phyloP scores from a whole-genome alignment of 2,888 invertebrate species.

The Seira ritae region DNA sequence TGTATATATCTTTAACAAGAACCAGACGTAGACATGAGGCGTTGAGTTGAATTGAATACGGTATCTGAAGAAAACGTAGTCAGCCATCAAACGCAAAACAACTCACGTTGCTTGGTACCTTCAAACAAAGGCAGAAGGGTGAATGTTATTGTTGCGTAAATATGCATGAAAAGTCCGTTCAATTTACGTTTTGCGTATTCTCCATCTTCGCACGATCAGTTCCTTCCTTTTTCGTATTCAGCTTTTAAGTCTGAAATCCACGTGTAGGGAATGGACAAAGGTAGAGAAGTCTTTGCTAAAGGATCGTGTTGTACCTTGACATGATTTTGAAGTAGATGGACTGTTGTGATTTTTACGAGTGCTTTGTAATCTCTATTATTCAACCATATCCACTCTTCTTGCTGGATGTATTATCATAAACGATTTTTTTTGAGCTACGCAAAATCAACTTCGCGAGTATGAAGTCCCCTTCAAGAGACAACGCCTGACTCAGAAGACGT shows the following conservation, averaged over 20 bases:
- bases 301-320: constrained; percentile 56
- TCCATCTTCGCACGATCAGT: background rate
- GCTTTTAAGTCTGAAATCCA: constrained; percentile 24
- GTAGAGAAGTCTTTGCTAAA: constrained; percentile 26
- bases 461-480: background rate
- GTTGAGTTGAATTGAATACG: constrained; percentile 45
- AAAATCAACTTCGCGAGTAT: background rate
- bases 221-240: background rate
- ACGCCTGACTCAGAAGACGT: background rate
- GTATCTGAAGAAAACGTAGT: constrained; percentile 36
- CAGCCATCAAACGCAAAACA: background rate
- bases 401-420: background rate
- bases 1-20: background rate
- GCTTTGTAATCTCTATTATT: background rate
- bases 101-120: background rate
- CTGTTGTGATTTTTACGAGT: constrained; percentile 25
- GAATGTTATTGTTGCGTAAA: background rate
- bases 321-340: constrained; percentile 49
- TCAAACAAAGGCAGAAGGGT: background rate
- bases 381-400: background rate
- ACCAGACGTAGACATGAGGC: constrained; percentile 17
- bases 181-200: background rate
- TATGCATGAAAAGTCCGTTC: background rate
- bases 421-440: background rate
- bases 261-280: constrained; percentile 44